Base-by-base conservation (phyloP, 1,140 invertebrate genomes). In the Ceratitis capitata region DNA sequence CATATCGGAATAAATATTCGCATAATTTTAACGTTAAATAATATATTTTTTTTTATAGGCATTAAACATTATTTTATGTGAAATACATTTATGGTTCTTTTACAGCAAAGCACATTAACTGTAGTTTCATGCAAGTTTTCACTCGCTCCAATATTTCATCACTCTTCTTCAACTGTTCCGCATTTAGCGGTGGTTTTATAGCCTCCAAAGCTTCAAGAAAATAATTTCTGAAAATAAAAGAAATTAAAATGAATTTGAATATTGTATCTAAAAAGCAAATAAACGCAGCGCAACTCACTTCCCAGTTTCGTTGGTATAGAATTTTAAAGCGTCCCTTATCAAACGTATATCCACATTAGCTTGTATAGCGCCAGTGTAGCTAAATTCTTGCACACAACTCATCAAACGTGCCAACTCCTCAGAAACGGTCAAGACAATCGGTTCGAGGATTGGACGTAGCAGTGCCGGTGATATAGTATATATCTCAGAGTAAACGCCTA, bases 401-500 rank as follows among this genome's bases (percentile, higher is more conserved):
- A 97, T 96, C 2, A 99, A 93, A 29, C 98, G 93, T 23, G 96
- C 95, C 82, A 98, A 92, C 93, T 99, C 98, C 93, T 99, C 97
- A 84, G 96, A 96, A 86, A 98, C 96, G 2, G 95, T 97, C 92
- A 98, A 96, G 23, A 98, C 95, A 85, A 99, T 96, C 89, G 97
- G 96, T 26, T 95, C 95, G 88, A 98, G 93, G 39, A 98, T 96
- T 42, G 94, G 93, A 9, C 94, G 92, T 39, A 97, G 93, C 88
- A 98, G 93, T 47, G 94, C 93, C 35, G 97, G 96, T 42, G 96
- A 97, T 12, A 98, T 95, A 61, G 88, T 88, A 86, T 88, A 92
- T 89, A 98, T 97, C 94, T 99, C 97, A 14, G 97, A 96, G 92
- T 98, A 97, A 9, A 99, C 97, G 85, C 96, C 96, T 42, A 98